phyloP scores from a whole-genome alignment of 2,888 invertebrate genomes.

The Aspidiotus rigidus region DNA sequence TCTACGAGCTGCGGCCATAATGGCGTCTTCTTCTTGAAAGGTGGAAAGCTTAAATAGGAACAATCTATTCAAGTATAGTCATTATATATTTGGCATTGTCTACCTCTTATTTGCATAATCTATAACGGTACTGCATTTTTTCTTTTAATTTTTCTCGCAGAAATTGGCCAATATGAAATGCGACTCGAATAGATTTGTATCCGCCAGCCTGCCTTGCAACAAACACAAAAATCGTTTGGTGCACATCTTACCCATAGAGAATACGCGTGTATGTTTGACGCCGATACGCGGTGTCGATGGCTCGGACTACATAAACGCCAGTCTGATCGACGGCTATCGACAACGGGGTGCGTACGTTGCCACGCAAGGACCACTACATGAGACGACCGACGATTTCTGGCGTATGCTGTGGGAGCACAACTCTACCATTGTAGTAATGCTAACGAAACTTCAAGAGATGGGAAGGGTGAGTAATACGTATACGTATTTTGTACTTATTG shows the following conservation, averaged over 20 bases:
- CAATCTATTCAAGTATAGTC: too few relatives aligned
- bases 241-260: conserved; percentile 95
- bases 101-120: too few relatives aligned
- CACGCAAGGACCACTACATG: conserved; percentile 94
- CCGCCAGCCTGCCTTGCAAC: conserved; percentile 92
- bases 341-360: conserved; percentile 80
- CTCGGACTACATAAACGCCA: conserved; percentile 97
- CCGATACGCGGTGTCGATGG: conserved; percentile 78
- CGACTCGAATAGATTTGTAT: conserved; percentile 86
- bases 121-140: too few relatives aligned
- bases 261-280: conserved; percentile 83
- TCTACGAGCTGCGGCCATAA: too few relatives aligned
- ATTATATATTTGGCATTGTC: too few relatives aligned
- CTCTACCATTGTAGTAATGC: conserved; percentile 97
- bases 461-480: conserved; percentile 63
- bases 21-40: too few relatives aligned
- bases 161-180: conserved; percentile 80
- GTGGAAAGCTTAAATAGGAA: too few relatives aligned
- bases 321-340: conserved; percentile 88
- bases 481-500: too few relatives aligned
- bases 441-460: conserved; percentile 96
- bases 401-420: conserved; percentile 99
- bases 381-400: conserved; percentile 98
- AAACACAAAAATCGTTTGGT: conserved; percentile 97
- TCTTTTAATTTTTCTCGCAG: conserved; percentile 42